These are phyloP conservation scores for Heliconius aoede DNA, from an alignment of 2,888 invertebrate genomes.

Conservation along the genomic window DNA sequence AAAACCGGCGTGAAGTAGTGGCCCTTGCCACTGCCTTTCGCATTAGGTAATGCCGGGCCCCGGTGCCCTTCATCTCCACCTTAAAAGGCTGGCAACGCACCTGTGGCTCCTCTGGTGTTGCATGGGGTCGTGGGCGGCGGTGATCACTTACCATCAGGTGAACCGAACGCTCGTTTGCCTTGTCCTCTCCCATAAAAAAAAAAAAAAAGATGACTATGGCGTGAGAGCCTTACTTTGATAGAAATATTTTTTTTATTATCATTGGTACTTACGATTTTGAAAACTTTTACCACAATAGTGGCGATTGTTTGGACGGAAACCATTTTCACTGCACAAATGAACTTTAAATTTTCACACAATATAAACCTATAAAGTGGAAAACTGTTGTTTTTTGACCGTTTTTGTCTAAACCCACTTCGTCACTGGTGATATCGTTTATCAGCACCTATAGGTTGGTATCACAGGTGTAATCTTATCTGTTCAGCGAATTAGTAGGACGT, in stretches of 20 bases:
- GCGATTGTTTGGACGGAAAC: conserved; percentile 92
- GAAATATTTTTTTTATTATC: neutral
- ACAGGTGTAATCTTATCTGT: conserved; percentile 74
- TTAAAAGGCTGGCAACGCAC: no score
- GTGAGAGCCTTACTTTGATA: neutral
- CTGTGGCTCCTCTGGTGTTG: no score
- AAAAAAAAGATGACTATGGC: no score
- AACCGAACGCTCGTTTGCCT: no score
- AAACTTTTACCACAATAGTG: conserved; percentile 90
- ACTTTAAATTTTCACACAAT: conserved; percentile 50
- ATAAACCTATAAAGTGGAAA: conserved; percentile 43
- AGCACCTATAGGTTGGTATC: conserved; percentile 66
- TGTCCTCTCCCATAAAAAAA: no score
- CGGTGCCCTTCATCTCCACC: no score
- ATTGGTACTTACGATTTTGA: conserved; percentile 89
- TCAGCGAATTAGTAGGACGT: conserved; percentile 78
- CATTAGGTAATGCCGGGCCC: no score
- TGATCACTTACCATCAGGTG: no score
- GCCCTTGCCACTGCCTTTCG: no score
- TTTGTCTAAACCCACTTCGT: conserved; percentile 63
- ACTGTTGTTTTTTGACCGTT: conserved; percentile 69
- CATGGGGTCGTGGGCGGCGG: no score
- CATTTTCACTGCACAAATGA: conserved; percentile 83
- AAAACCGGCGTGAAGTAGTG: no score
- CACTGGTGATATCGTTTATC: conserved; percentile 74